Percentiles rank a stretch among this genome's conserved stretches.
Conservation (phyloP, 2,888 invertebrate species). For the Mechanitis messenoides region DNA sequence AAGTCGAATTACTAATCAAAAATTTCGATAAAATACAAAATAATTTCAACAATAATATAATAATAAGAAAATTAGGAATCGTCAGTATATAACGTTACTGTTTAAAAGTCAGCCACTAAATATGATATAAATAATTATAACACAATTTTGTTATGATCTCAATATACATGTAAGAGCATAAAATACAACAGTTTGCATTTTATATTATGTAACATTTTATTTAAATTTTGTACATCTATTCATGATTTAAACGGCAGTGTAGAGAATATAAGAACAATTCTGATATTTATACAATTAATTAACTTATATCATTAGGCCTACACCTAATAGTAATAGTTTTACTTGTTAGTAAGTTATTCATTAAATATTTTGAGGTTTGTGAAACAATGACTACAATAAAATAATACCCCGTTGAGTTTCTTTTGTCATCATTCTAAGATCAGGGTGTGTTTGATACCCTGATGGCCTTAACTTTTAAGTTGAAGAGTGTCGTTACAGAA, state of each 20-base stretch:
- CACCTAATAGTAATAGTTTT: too few species aligned
- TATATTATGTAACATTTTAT: neutral
- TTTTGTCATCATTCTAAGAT: too few species aligned
- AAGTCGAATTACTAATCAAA: neutral
- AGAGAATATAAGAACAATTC: slow-evolving; percentile 13
- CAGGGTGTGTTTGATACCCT: too few species aligned
- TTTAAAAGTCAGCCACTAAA: slow-evolving; percentile 36
- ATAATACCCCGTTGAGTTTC: too few species aligned
- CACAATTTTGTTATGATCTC: slow-evolving; percentile 27
- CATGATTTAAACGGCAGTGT: slow-evolving; percentile 39
- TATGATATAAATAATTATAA: slow-evolving; percentile 27
- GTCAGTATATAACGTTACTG: slow-evolving; percentile 43
- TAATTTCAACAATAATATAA: slow-evolving; percentile 54
- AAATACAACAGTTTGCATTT: slow-evolving; percentile 39
- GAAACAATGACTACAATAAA: too few species aligned
- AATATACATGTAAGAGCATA: slow-evolving; percentile 17
- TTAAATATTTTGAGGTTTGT: too few species aligned
- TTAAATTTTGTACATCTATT: slow-evolving; percentile 16
- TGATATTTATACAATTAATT: slow-evolving; percentile 7
- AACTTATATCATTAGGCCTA: too few species aligned
- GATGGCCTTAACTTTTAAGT: too few species aligned
- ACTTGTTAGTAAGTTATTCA: too few species aligned
- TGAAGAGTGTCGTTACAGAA: too few species aligned
- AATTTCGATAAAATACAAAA: slow-evolving; percentile 17
- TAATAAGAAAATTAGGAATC: slow-evolving; percentile 48